A percentile compares a stretch with the other conserved stretches of the same genome.
phyloP scores from a whole-genome alignment of 2,797 vertebrate genomes.

The Pristis pectinata region DNA sequence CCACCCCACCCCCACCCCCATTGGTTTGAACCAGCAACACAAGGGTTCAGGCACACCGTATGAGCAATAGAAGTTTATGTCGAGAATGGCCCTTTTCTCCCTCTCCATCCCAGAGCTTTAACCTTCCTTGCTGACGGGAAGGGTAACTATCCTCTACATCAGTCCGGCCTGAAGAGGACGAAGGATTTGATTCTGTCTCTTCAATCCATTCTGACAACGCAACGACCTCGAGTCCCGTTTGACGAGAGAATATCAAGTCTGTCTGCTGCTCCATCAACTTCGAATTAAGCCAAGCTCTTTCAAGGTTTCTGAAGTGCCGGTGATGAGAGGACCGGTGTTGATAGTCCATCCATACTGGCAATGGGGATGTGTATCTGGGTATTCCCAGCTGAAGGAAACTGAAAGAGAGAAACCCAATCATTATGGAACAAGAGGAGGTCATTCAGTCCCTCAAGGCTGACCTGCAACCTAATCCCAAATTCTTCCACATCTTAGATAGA shows the following conservation, averaged over 20 bases:
- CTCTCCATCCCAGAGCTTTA: not conserved
- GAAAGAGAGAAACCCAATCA: not conserved
- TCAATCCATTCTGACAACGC: not conserved
- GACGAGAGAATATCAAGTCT: not conserved
- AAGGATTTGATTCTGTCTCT: not conserved
- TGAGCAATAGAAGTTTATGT: not conserved
- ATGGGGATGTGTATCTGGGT: slow-evolving; percentile 33
- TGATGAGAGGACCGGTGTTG: not conserved
- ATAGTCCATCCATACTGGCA: slow-evolving; percentile 22
- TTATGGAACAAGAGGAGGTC: not conserved
- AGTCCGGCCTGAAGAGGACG: not conserved
- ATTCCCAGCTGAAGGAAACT: slow-evolving; percentile 21
- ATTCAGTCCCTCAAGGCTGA: not conserved
- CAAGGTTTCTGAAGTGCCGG: not conserved
- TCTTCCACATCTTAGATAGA: too few species aligned
- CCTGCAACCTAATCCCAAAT: not conserved
- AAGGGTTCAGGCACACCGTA: not conserved
- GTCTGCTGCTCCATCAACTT: not conserved
- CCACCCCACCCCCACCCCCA: too few species aligned
- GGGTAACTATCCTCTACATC: not conserved
- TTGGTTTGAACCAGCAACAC: too few species aligned
- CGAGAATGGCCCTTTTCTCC: not conserved
- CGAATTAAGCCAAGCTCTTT: not conserved
- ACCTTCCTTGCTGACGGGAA: not conserved
- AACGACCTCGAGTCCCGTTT: not conserved